Conservation (phyloP, 2,888 invertebrate species). For the Arge pagana region DNA sequence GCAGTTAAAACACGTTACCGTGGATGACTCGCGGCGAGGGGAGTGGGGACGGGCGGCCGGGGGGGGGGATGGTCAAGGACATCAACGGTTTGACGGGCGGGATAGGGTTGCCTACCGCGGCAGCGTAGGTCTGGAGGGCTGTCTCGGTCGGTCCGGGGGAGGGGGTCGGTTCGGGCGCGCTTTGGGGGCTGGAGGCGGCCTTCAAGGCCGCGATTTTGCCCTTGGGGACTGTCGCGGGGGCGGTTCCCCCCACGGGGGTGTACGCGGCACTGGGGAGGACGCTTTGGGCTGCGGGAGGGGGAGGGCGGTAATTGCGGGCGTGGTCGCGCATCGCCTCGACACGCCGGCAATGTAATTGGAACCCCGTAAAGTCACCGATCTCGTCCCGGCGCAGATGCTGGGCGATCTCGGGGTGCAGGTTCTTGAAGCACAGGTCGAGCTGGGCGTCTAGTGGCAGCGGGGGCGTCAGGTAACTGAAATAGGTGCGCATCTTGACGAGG, state of each 20-base stretch:
- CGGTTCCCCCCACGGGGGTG: no score
- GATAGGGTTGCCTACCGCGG: no score
- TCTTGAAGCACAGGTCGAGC: slow-evolving; percentile 6
- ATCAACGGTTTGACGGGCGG: no score
- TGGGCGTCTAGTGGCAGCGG: not conserved
- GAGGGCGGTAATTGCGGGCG: not conserved
- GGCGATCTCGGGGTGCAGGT: not conserved
- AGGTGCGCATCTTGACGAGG: not conserved
- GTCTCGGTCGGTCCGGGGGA: no score
- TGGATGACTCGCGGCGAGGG: not conserved
- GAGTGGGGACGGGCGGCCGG: not conserved
- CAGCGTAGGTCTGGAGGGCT: no score
- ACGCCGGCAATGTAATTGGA: not conserved
- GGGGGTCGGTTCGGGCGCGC: not conserved
- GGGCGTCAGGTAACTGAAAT: not conserved
- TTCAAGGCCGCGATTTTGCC: not conserved
- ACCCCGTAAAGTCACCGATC: not conserved
- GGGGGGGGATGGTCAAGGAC: not conserved
- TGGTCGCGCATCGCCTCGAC: not conserved
- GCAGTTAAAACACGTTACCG: not conserved
- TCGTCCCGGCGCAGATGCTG: no score
- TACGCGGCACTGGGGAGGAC: not conserved
- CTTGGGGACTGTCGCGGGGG: no score
- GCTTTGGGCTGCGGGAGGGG: not conserved
- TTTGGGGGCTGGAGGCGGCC: not conserved